Base-by-base conservation (phyloP, 2,797 vertebrate species). In the Lithobates pipiens region DNA sequence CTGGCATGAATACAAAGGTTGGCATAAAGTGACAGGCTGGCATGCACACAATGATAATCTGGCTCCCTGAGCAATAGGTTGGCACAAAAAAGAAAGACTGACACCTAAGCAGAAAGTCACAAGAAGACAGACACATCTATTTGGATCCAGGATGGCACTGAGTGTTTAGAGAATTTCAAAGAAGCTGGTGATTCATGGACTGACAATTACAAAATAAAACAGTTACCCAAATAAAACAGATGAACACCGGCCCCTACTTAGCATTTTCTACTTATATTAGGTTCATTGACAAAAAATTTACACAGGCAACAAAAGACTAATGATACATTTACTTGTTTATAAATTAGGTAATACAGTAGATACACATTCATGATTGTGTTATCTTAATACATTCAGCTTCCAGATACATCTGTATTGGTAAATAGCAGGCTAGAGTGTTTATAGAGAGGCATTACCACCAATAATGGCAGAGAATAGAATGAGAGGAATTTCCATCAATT, bases 31-130 rank as follows among this genome's bases (percentile, higher is more conserved):
- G 36, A 39, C 36, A 39, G 36, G 67, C 21, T 80, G 78, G 68
- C 78, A 80, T 25, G 11, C 46, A 80, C 68, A 71, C 78, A 80
- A 61, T 80, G 18, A 71, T 71, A 18, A 71, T 80, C 69, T 36
- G 68, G 78, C 46, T 80, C 78, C 68, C 68, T 36, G 46, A 80
- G 44, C 71, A 27, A 80, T 36, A 80, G 27, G 4, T 54, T 80
- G 78, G 78, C 78, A 80, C 44, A 80, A 18, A 57, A 39, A 29
- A 34, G 23, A 71, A 80, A 61, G 5, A 15, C 29, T 72, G 44
- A 80, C 57, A 57, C 78, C 68, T 57, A 80, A 72, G 46, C 68
- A 72, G 15, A 61, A 72, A 71, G 29, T 71, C 68, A 39, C 42
- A 80, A 50, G 16, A 21, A 57, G 27, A 39, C 63, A 50, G 39